These are phyloP conservation scores for Frieseomelitta varia DNA, from an alignment of 1,140 invertebrate genomes.

Conservation along the genomic window DNA sequence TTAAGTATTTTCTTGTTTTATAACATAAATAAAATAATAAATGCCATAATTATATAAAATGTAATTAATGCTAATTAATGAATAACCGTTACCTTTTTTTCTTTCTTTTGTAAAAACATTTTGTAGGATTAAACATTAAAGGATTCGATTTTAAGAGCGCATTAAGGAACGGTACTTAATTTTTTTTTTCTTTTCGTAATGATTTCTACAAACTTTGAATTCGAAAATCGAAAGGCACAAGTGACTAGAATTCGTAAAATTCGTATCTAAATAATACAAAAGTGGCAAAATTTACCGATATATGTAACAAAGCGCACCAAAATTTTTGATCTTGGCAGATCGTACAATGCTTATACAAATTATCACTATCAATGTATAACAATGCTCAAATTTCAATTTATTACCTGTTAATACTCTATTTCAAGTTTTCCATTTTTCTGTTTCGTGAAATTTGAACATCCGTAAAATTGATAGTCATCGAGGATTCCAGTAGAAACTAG, in stretches of 20 bases:
- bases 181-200: neutral
- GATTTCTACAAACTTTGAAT: neutral
- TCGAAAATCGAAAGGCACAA: constrained; percentile 7
- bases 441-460: constrained; percentile 36
- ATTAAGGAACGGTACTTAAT: neutral
- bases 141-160: neutral
- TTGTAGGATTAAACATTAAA: neutral
- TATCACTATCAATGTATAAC: neutral
- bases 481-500: constrained; percentile 7
- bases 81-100: neutral
- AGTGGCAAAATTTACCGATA: neutral
- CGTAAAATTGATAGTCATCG: neutral
- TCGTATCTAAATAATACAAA: constrained; percentile 16
- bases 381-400: constrained; percentile 41
- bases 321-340: constrained; percentile 9
- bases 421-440: neutral
- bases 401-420: neutral
- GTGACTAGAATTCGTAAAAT: constrained; percentile 21
- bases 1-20: neutral
- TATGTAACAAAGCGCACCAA: neutral
- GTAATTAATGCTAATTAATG: neutral
- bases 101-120: neutral
- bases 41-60: neutral
- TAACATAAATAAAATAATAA: neutral
- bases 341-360: constrained; percentile 9